A percentile compares a stretch with the other conserved stretches of the same genome.
phyloP scores from a whole-genome alignment of 2,113 vertebrate species.

The Notarius lentiginosus region DNA sequence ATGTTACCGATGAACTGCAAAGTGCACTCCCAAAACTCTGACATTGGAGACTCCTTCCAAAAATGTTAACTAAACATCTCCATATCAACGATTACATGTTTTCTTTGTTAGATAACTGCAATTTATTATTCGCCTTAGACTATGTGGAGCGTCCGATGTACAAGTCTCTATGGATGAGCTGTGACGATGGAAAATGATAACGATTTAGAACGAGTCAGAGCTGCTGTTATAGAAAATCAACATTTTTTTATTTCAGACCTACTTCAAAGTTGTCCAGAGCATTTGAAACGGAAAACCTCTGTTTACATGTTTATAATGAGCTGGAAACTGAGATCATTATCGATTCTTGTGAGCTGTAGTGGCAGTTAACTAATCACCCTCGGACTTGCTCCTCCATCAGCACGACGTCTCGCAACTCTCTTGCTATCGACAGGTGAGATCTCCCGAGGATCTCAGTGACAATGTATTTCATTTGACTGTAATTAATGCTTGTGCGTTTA shows the following conservation, averaged over 20 bases:
- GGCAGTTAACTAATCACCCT: neutral
- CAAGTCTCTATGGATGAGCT: neutral
- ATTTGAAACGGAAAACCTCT: neutral
- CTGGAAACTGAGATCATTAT: neutral
- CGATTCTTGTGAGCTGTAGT: neutral
- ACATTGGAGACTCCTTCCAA: neutral
- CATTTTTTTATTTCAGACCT: neutral
- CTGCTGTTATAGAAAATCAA: neutral
- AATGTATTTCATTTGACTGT: slow-evolving; percentile 16
- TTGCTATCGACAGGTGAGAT: neutral
- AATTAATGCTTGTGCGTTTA: slow-evolving; percentile 7
- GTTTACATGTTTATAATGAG: slow-evolving; percentile 15
- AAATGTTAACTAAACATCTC: neutral
- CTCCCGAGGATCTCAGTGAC: neutral
- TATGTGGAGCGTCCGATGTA: neutral
- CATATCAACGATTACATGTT: neutral
- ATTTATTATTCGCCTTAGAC: too few relatives aligned
- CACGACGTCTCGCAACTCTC: neutral
- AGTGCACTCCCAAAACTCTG: neutral
- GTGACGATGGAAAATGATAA: neutral
- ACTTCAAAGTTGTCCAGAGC: neutral
- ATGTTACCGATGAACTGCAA: too few relatives aligned
- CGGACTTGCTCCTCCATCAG: neutral
- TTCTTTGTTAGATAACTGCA: neutral
- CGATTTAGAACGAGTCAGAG: neutral